phyloP scores from a whole-genome alignment of 35 echinoderm and acorn worm species.

The Anneissia japonica region DNA sequence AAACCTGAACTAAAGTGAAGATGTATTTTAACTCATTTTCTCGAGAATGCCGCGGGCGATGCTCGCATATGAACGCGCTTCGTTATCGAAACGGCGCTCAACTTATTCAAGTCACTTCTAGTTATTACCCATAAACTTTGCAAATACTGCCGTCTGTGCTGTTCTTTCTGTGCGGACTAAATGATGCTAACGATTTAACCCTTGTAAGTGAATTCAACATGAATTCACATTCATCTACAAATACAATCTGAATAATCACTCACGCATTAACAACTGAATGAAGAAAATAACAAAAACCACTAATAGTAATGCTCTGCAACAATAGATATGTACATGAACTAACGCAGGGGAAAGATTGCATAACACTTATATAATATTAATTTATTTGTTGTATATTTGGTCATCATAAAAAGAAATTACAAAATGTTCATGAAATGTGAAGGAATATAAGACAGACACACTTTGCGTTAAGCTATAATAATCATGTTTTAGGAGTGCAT shows the following conservation, averaged over 20 bases:
- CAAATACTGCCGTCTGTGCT: background rate
- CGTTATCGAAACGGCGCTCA: background rate
- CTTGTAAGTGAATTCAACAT: background rate
- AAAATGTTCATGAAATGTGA: no score
- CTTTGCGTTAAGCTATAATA: no score
- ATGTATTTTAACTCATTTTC: background rate
- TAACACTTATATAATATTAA: no score
- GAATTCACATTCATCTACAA: background rate
- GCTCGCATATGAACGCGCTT: background rate
- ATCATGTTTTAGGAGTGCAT: no score
- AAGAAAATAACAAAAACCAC: background rate
- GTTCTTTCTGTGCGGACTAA: background rate
- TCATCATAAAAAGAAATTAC: no score
- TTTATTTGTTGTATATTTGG: no score
- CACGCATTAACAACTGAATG: background rate
- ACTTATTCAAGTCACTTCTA: background rate
- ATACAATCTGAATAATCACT: background rate
- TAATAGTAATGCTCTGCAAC: background rate
- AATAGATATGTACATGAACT: background rate
- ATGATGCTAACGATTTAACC: background rate
- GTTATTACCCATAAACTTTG: slow-evolving; percentile 1
- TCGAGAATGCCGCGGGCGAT: background rate
- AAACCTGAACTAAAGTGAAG: background rate
- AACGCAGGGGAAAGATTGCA: no score
- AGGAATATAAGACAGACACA: no score